Conservation (phyloP, 2,888 invertebrate genomes). For the Aethes cnicana region DNA sequence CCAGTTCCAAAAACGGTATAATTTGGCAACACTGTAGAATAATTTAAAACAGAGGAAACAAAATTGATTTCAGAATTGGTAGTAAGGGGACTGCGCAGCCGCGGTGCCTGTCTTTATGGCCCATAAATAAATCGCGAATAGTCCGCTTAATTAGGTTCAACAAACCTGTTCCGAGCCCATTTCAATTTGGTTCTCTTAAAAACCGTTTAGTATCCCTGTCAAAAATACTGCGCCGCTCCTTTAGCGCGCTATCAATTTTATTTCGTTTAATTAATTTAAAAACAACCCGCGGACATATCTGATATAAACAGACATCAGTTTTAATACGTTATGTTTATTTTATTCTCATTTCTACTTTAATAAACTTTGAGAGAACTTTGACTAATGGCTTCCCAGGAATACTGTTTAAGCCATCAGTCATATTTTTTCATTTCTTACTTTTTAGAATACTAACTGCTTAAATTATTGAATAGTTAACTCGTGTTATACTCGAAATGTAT, state of each 20-base stretch:
- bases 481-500: background rate
- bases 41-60: too few relatives aligned
- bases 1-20: background rate
- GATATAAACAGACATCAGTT: constrained; percentile 15
- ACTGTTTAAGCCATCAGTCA: background rate
- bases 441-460: too few relatives aligned
- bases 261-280: constrained; percentile 20
- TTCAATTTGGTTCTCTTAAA: constrained; percentile 51
- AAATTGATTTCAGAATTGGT: background rate
- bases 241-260: constrained; percentile 11
- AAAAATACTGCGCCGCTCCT: constrained; percentile 13
- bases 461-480: too few relatives aligned
- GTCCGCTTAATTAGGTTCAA: constrained; percentile 73
- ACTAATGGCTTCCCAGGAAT: constrained; percentile 6
- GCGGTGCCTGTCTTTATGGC: constrained; percentile 41
- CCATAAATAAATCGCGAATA: constrained; percentile 76
- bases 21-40: too few relatives aligned
- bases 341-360: constrained; percentile 10
- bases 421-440: background rate
- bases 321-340: constrained; percentile 17
- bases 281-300: constrained; percentile 4
- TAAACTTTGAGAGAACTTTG: background rate
- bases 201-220: constrained; percentile 35
- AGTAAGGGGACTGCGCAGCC: constrained; percentile 18
- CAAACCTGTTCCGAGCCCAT: constrained; percentile 53